These are phyloP conservation scores for Lasius platythorax DNA, from an alignment of 2,888 invertebrate genomes.

Conservation along the genomic window DNA sequence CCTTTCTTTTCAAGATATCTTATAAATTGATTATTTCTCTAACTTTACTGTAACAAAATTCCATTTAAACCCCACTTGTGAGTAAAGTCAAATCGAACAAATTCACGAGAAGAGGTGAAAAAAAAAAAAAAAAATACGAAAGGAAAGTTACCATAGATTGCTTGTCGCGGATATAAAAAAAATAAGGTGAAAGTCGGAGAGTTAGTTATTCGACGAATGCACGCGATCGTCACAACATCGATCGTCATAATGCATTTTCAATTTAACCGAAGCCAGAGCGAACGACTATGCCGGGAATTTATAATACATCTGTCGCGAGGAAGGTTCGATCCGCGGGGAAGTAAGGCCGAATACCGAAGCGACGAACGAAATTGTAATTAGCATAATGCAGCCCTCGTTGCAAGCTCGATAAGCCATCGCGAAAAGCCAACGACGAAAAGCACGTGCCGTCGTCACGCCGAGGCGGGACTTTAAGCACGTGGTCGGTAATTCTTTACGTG, in stretches of 20 bases:
- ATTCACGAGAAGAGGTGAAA: background rate
- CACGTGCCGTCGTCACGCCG: constrained; percentile 15
- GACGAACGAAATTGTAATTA: constrained; percentile 28
- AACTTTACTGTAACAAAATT: background rate
- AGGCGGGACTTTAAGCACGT: constrained; percentile 26
- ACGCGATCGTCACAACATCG: background rate
- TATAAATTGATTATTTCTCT: background rate
- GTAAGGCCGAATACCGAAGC: background rate
- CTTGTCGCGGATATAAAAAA: background rate
- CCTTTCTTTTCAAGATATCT: background rate
- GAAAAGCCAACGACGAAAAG: background rate
- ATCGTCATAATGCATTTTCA: constrained; percentile 16
- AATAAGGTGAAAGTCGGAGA: background rate
- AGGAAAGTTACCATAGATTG: background rate
- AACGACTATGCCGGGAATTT: background rate
- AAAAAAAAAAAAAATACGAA: background rate
- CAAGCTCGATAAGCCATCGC: constrained; percentile 10
- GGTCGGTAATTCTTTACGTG: background rate
- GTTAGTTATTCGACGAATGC: background rate
- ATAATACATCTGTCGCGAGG: background rate
- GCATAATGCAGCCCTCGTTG: constrained; percentile 6
- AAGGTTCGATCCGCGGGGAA: constrained; percentile 3
- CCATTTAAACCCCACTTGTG: background rate
- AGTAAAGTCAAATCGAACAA: background rate
- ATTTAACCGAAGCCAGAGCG: background rate